Evolutionary conservation across 2,797 vertebrate species (phyloP), one percentile per base, ranked within the genome.

Genomic region (Hydrophis major): DNA sequence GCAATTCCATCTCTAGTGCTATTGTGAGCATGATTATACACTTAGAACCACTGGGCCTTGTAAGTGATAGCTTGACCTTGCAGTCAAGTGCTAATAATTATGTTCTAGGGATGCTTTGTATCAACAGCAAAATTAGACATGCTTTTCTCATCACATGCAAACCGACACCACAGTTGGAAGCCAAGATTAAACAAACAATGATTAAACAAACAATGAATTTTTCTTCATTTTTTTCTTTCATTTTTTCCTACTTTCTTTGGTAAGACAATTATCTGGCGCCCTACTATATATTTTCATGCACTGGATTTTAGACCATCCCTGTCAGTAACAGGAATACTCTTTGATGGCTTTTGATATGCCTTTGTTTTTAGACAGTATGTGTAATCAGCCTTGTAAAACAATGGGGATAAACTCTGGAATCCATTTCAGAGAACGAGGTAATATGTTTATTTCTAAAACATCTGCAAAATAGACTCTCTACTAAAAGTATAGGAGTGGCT

Each of bases 331-430:
- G 74, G 89, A 86, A n/a, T 2, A 14, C 6, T 11, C 53, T 10
- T 28, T 61, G 55, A 61, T 32, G 42, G 86, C 27, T 93, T 89
- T 83, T 86, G 56, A 86, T 37, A 74, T n/a, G 88, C 14, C 89
- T 87, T 92, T 60, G 14, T 37, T 56, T 94, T 89, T 2, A 0
- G 5, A 4, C 86, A 90, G 78, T 90, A 92, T 83, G 56, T 0
- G 42, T 53, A 28, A 92, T 91, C 92, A 91, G 90, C 47, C 25
- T 92, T 92, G 86, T 90, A 89, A 92, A 89, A 63, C 42, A 90
- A 91, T 47, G 22, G 61, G 61, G 74, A 27, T 55, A 42, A 91
- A 91, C 90, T 92, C 86, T 88, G 92, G 10, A 42, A 94, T 50
- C 7, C 32, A 74, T 94, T 89, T 69, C 60, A 63, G 18, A 91